phyloP scores from a whole-genome alignment of 2,888 invertebrate genomes.

The Pandemis corylana region DNA sequence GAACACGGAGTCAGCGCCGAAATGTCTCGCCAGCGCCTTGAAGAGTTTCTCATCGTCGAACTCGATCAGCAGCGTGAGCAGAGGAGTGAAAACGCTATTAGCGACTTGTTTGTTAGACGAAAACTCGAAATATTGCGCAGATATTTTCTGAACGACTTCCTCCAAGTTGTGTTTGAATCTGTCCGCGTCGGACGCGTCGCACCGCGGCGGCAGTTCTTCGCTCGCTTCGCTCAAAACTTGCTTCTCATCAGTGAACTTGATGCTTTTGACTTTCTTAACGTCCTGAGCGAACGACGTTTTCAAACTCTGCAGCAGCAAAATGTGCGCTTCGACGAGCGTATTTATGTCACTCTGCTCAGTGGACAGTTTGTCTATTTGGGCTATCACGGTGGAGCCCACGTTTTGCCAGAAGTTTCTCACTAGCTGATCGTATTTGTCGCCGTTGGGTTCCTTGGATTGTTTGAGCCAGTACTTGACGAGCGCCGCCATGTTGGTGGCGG shows the following conservation, averaged over 20 bases:
- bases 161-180: conserved; percentile 76
- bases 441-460: conserved; percentile 53
- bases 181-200: conserved; percentile 52
- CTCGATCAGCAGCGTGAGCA: conserved; percentile 82
- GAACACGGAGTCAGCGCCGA: conserved; percentile 50
- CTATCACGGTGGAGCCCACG: conserved; percentile 58
- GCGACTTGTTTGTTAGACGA: conserved; percentile 72
- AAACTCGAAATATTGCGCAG: conserved; percentile 84
- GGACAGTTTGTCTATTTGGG: conserved; percentile 70
- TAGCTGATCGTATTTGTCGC: conserved; percentile 63
- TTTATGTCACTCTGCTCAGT: conserved; percentile 65
- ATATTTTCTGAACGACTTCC: conserved; percentile 73
- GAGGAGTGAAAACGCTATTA: conserved; percentile 74
- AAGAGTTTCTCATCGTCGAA: conserved; percentile 85
- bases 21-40: conserved; percentile 63
- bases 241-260: conserved; percentile 62
- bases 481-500: conserved; percentile 58
- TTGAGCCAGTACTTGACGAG: conserved; percentile 68
- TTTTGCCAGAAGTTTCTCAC: conserved; percentile 74
- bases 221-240: neutral
- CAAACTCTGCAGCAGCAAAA: conserved; percentile 61
- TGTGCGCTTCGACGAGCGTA: conserved; percentile 73
- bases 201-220: conserved; percentile 15
- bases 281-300: conserved; percentile 57
- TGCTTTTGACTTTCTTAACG: conserved; percentile 56